Conservation (phyloP, 1,140 invertebrate species). For the Bombus pyrosoma region DNA sequence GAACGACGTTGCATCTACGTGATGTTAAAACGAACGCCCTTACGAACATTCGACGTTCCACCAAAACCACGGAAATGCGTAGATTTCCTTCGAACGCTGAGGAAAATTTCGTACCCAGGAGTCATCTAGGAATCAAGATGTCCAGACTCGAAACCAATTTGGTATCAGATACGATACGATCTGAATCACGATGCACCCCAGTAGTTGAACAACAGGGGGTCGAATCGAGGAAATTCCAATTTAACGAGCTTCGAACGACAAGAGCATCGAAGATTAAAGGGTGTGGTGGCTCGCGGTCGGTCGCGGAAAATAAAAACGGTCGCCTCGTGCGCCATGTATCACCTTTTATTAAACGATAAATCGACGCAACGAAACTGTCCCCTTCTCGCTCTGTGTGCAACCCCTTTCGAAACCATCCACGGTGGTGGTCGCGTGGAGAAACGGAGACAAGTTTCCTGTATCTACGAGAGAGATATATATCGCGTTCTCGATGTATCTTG, state of each 20-base stretch:
- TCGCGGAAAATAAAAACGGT: conserved; percentile 48
- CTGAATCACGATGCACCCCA: background rate
- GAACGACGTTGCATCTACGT: too few relatives aligned
- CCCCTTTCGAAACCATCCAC: background rate
- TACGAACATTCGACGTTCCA: too few relatives aligned
- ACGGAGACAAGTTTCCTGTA: conserved; percentile 22
- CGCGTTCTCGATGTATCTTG: background rate
- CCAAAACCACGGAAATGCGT: too few relatives aligned
- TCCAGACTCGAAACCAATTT: background rate
- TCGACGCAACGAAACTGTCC: conserved; percentile 67
- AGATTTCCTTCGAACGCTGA: too few relatives aligned
- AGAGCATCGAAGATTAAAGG: conserved; percentile 27
- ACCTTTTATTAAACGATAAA: conserved; percentile 77
- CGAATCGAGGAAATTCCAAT: conserved; percentile 29
- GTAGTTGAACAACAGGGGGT: background rate
- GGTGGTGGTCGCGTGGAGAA: background rate
- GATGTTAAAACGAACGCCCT: too few relatives aligned
- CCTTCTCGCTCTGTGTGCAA: background rate
- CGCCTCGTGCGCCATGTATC: conserved; percentile 63
- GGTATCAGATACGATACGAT: background rate
- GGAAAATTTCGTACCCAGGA: background rate
- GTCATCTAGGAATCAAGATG: background rate
- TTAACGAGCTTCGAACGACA: conserved; percentile 41
- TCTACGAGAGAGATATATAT: conserved; percentile 8
- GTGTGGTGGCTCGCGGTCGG: conserved; percentile 19